Conservation (phyloP, 1,140 invertebrate genomes). For the Halesus radiatus region DNA sequence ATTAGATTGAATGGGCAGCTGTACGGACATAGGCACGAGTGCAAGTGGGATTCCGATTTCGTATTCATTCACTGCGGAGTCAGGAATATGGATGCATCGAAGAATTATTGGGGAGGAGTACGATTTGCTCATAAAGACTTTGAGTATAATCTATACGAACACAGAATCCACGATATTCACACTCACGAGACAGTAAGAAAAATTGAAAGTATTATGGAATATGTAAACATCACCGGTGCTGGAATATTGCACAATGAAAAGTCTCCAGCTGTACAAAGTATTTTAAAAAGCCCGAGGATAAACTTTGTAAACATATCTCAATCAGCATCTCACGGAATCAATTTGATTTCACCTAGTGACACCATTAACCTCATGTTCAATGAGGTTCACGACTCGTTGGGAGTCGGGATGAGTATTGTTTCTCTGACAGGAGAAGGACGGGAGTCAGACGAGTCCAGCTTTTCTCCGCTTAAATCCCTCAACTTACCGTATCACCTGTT, state of each 20-base stretch:
- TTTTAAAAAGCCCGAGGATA: constrained; percentile 87
- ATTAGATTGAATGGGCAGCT: constrained; percentile 91
- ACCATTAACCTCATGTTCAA: constrained; percentile 80
- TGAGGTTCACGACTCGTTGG: constrained; percentile 86
- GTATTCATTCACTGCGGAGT: constrained; percentile 95
- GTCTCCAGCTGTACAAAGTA: constrained; percentile 90
- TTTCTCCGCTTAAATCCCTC: constrained; percentile 84
- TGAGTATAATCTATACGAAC: constrained; percentile 87
- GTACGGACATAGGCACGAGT: constrained; percentile 86
- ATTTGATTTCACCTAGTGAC: constrained; percentile 89
- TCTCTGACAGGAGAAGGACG: constrained; percentile 94
- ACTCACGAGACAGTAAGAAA: constrained; percentile 79
- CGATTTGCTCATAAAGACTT: constrained; percentile 91
- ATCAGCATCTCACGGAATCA: constrained; percentile 92
- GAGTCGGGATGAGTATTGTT: constrained; percentile 90
- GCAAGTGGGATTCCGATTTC: constrained; percentile 90
- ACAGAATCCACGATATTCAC: constrained; percentile 84
- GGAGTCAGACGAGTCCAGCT: constrained; percentile 88
- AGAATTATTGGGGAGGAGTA: constrained; percentile 97
- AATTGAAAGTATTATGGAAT: constrained; percentile 84
- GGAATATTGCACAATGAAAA: constrained; percentile 97
- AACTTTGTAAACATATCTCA: constrained; percentile 86
- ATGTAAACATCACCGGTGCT: constrained; percentile 92
- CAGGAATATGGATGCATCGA: constrained; percentile 76
- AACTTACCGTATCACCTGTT: constrained; percentile 95